These are phyloP conservation scores for Anoura caudifer DNA, from an alignment of 2,113 vertebrate genomes.

Conservation along the genomic window DNA sequence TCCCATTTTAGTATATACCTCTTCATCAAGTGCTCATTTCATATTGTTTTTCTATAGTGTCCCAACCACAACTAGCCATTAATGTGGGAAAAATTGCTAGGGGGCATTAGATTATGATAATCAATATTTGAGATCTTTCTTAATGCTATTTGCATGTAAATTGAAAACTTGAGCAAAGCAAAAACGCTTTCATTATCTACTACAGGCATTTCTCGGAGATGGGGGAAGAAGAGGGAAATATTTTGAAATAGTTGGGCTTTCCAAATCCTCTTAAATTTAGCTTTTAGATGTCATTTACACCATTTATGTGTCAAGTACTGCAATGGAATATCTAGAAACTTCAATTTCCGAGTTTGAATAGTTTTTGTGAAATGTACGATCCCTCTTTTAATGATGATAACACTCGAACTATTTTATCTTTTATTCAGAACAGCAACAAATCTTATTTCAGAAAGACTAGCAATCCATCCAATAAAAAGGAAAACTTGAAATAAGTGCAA, in stretches of 20 bases:
- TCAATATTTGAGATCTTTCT: not conserved
- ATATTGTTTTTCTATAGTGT: not conserved
- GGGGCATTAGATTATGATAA: not conserved
- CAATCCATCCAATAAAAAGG: not conserved
- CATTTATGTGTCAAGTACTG: not conserved
- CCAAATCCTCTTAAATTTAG: not conserved
- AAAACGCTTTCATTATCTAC: not conserved
- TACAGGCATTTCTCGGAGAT: not conserved
- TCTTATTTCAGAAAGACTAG: not conserved
- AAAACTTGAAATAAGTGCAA: not conserved
- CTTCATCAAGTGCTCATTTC: not conserved
- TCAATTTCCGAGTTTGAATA: not conserved
- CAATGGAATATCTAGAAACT: not conserved
- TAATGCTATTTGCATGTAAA: not conserved
- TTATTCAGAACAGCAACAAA: not conserved
- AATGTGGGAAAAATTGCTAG: not conserved
- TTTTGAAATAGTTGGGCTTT: not conserved
- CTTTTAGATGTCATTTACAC: not conserved
- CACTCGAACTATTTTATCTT: not conserved
- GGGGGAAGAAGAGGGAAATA: too few relatives aligned
- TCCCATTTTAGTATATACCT: not conserved
- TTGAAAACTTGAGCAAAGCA: not conserved
- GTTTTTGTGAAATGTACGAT: not conserved
- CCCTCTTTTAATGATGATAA: not conserved
- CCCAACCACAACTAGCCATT: not conserved